Conservation (phyloP, 2,888 invertebrate genomes). For the Phortica okadai region DNA sequence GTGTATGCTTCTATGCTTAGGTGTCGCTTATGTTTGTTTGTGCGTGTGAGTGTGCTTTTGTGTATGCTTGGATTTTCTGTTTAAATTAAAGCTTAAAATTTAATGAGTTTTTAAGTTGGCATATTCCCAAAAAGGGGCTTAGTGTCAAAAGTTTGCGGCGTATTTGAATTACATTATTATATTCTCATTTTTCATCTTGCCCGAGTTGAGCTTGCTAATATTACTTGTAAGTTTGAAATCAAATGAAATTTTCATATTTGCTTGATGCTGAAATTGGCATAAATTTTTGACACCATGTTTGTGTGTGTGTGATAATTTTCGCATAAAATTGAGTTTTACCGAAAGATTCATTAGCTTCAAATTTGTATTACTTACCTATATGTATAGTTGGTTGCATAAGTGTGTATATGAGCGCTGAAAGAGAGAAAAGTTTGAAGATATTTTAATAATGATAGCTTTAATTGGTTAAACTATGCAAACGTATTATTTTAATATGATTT, state of each 20-base stretch:
- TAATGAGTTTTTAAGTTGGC: constrained; percentile 57
- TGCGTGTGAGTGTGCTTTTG: constrained; percentile 7
- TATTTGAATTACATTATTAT: constrained; percentile 5
- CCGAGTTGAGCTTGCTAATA: not conserved
- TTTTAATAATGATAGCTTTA: not conserved
- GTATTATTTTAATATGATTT: not conserved
- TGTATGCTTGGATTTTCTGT: constrained; percentile 24
- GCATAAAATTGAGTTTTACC: not conserved
- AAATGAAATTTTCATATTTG: constrained; percentile 6
- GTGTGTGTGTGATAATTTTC: not conserved
- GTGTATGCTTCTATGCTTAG: not conserved
- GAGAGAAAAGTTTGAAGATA: constrained; percentile 15
- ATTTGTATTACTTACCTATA: constrained; percentile 55
- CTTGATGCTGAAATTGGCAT: not conserved
- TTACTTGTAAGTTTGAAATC: not conserved
- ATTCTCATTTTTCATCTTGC: constrained; percentile 27
- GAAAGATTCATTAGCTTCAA: not conserved
- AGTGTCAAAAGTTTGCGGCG: not conserved
- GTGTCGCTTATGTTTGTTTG: constrained; percentile 12
- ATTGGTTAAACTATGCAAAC: not conserved
- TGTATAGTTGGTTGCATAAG: constrained; percentile 49
- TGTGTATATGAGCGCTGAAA: constrained; percentile 59
- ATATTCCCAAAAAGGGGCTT: constrained; percentile 5
- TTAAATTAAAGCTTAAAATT: constrained; percentile 40
- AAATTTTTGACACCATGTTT: not conserved